phyloP scores from a whole-genome alignment of 2,113 vertebrate genomes.

The Sylvietta virens region DNA sequence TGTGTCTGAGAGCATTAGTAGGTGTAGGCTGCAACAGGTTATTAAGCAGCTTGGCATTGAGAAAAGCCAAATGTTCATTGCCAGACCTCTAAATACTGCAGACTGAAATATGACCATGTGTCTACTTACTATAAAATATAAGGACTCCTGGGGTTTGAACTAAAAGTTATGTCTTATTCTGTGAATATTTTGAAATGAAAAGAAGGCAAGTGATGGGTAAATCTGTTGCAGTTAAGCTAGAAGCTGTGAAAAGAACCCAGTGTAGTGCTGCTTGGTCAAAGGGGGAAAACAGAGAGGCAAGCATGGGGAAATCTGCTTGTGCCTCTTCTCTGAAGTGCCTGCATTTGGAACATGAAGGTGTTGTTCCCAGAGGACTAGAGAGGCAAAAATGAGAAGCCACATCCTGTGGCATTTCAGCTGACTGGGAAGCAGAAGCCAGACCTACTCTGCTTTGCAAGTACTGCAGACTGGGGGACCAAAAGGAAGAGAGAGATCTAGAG shows the following conservation, averaged over 20 bases:
- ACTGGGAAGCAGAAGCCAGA: background rate
- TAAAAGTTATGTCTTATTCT: background rate
- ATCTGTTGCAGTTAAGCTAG: background rate
- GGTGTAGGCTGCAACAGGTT: background rate
- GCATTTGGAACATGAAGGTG: background rate
- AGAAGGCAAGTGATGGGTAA: background rate
- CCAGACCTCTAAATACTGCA: background rate
- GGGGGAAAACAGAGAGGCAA: background rate
- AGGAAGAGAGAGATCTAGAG: background rate
- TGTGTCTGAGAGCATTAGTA: background rate
- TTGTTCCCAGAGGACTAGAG: background rate
- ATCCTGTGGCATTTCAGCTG: background rate
- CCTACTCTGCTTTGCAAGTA: background rate
- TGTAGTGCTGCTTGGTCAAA: background rate
- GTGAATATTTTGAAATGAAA: background rate
- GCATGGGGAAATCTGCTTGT: background rate
- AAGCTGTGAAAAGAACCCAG: background rate
- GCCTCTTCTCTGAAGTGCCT: background rate
- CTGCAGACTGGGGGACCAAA: background rate
- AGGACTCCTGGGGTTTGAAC: background rate
- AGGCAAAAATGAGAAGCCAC: background rate
- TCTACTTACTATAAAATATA: background rate
- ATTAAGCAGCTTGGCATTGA: background rate
- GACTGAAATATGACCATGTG: background rate
- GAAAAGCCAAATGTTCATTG: background rate